Evolutionary conservation across 2,888 invertebrate genomes (phyloP).

Genomic region (Zootermopsis nevadensis): DNA sequence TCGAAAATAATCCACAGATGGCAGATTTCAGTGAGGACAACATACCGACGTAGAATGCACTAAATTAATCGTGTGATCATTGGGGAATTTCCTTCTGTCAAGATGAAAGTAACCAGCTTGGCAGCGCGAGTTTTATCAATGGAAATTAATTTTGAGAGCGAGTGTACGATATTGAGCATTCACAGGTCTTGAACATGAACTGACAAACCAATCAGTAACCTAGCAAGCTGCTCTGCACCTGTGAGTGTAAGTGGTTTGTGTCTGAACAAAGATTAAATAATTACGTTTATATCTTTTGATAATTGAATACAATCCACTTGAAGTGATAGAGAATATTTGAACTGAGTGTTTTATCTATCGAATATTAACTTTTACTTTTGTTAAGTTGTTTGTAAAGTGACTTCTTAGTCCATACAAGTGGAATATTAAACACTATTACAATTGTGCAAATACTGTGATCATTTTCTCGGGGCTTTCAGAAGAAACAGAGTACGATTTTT

Average conservation of each 20-base stretch:
- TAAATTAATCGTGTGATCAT: background rate
- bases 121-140: background rate
- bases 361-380: background rate
- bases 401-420: background rate
- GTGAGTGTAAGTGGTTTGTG: constrained; percentile 54
- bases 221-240: constrained; percentile 52
- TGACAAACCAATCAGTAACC: background rate
- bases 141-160: background rate
- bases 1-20: background rate
- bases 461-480: background rate
- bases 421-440: background rate
- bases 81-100: background rate
- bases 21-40: background rate
- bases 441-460: background rate
- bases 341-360: background rate
- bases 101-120: background rate
- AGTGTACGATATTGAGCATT: background rate
- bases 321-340: constrained; percentile 23
- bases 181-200: background rate
- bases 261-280: background rate
- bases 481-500: background rate
- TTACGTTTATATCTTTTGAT: background rate
- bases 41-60: background rate
- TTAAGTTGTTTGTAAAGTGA: background rate
- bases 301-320: constrained; percentile 7